A percentile compares a stretch with the other conserved stretches of the same genome.
Evolutionary conservation across 2,888 invertebrate species (phyloP).

Genomic region (Folsomia manolachei): DNA sequence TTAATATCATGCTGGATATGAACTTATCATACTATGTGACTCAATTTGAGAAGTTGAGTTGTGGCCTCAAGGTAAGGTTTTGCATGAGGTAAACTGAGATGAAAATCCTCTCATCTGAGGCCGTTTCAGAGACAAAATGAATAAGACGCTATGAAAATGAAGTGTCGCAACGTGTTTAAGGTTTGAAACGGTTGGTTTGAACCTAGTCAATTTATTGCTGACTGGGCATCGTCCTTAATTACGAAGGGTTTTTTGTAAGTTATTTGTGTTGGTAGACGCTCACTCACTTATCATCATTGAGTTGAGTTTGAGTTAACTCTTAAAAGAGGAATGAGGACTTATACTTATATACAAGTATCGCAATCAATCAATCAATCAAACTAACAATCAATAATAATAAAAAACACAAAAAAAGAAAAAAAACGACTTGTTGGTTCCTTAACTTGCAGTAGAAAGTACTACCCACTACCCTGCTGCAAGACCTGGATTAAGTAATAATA

Average conservation of each 20-base stretch:
- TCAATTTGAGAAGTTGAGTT: no score
- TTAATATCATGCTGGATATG: no score
- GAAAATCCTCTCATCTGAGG: no score
- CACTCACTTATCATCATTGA: background rate
- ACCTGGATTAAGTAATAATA: background rate
- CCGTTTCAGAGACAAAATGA: no score
- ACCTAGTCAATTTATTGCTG: slow-evolving; percentile 25
- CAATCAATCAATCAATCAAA: background rate
- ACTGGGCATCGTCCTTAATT: slow-evolving; percentile 11
- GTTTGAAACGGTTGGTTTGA: no score
- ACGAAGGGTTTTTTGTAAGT: background rate
- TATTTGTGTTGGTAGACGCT: background rate
- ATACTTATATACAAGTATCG: background rate
- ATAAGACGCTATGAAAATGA: background rate
- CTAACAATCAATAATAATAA: background rate
- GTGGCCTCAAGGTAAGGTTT: no score
- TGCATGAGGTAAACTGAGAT: no score
- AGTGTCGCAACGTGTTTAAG: no score
- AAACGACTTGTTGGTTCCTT: background rate
- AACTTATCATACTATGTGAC: no score
- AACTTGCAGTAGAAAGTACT: background rate
- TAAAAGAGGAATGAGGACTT: background rate
- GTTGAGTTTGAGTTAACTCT: no score
- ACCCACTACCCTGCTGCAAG: background rate
- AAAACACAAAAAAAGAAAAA: background rate